Evolutionary conservation across 2,113 vertebrate genomes (phyloP).

Genomic region (Octodon degus): DNA sequence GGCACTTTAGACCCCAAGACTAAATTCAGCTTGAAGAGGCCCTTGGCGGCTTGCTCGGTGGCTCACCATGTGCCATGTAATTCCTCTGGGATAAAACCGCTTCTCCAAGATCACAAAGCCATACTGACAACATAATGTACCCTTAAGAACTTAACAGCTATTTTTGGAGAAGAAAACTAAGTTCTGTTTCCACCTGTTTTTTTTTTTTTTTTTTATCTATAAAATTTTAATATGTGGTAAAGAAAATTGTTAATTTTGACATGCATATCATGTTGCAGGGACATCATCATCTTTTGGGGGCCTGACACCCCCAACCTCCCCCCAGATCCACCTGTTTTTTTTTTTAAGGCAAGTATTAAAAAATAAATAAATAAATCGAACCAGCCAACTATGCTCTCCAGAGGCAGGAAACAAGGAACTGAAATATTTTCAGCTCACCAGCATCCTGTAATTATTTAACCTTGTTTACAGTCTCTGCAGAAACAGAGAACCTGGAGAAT

Average conservation of each 20-base stretch:
- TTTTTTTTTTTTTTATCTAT: constrained; percentile 4
- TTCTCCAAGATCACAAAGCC: not conserved
- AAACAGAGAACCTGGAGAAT: not conserved
- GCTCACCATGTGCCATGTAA: not conserved
- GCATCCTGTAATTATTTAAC: constrained; percentile 54
- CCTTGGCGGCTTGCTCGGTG: not conserved
- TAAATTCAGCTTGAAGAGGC: not conserved
- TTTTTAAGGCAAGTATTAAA: constrained; percentile 27
- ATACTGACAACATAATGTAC: not conserved
- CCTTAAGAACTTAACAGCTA: not conserved
- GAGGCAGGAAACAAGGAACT: constrained; percentile 43
- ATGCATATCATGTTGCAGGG: not conserved
- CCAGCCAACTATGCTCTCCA: constrained; percentile 2
- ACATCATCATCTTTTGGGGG: not conserved
- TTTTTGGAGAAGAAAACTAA: not conserved
- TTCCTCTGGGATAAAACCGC: constrained; percentile 3
- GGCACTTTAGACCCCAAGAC: not conserved
- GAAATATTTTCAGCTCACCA: not conserved
- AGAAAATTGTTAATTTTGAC: constrained; percentile 29
- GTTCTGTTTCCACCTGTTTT: not conserved
- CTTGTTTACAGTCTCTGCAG: constrained; percentile 35
- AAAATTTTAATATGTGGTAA: not conserved
- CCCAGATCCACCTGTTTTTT: not conserved
- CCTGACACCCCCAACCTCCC: accelerated
- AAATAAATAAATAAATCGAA: not conserved